Evolutionary conservation across 2,888 invertebrate genomes (phyloP).

Genomic region (Tethea ocularis): DNA sequence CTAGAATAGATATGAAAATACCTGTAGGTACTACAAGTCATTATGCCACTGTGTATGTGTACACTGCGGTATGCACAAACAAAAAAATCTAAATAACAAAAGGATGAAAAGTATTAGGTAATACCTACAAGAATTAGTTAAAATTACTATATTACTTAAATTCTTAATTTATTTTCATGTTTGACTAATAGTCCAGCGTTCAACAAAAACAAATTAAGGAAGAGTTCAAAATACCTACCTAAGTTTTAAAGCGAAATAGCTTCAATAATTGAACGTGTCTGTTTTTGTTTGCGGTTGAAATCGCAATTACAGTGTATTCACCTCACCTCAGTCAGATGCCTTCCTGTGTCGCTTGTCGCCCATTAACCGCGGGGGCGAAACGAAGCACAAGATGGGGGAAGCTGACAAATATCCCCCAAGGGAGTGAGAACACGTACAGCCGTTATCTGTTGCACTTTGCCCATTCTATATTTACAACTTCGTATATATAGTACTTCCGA

Average conservation of each 20-base stretch:
- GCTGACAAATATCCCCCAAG: conserved; percentile 55
- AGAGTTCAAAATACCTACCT: no score
- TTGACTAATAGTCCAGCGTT: no score
- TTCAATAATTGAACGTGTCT: conserved; percentile 12
- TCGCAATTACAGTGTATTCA: conserved; percentile 62
- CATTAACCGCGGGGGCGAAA: conserved; percentile 38
- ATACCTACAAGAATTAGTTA: no score
- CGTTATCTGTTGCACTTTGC: conserved; percentile 5
- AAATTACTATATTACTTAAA: no score
- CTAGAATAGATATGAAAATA: no score
- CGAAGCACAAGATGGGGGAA: conserved; percentile 56
- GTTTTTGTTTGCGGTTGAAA: conserved; percentile 41
- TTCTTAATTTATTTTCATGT: no score
- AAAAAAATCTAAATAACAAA: no score
- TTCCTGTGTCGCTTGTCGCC: conserved; percentile 49
- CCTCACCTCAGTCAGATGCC: conserved; percentile 49
- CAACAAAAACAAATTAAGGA: no score
- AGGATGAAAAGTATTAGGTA: no score
- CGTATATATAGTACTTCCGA: neutral
- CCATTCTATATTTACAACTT: neutral
- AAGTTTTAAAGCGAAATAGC: neutral
- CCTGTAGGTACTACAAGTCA: no score
- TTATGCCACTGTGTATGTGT: no score
- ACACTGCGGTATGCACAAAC: no score
- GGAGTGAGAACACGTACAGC: conserved; percentile 32